phyloP scores from a whole-genome alignment of 2,113 vertebrate species.

The Eonycteris spelaea region DNA sequence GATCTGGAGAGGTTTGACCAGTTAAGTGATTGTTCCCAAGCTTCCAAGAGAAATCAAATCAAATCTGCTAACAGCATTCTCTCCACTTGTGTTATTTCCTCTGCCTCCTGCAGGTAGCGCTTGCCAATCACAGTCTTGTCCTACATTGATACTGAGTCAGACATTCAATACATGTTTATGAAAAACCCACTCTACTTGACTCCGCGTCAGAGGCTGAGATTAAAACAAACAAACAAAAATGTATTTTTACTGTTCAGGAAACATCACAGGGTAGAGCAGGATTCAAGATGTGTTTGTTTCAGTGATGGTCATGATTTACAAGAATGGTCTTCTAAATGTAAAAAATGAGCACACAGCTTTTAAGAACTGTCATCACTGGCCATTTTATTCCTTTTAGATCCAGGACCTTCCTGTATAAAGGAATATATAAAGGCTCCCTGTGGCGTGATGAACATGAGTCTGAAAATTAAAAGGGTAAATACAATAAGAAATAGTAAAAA shows the following conservation, averaged over 20 bases:
- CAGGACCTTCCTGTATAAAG: neutral
- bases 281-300: neutral
- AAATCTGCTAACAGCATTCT: conserved; percentile 33
- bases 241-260: neutral
- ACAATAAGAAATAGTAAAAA: neutral
- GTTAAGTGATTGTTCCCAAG: neutral
- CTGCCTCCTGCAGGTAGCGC: conserved; percentile 5
- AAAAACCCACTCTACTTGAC: neutral
- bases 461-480: conserved; percentile 16
- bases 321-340: neutral
- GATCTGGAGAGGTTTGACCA: neutral
- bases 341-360: neutral
- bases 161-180: conserved; percentile 39
- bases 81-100: neutral
- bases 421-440: neutral
- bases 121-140: conserved; percentile 35
- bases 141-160: neutral
- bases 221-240: conserved; percentile 34
- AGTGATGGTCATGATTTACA: neutral
- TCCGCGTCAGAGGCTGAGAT: conserved; percentile 6
- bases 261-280: neutral
- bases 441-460: neutral
- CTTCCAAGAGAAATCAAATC: neutral
- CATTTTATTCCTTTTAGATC: neutral
- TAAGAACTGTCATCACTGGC: neutral